phyloP scores from a whole-genome alignment of 53 echinoderm and acorn worm species.

The Mesocentrotus franciscanus region DNA sequence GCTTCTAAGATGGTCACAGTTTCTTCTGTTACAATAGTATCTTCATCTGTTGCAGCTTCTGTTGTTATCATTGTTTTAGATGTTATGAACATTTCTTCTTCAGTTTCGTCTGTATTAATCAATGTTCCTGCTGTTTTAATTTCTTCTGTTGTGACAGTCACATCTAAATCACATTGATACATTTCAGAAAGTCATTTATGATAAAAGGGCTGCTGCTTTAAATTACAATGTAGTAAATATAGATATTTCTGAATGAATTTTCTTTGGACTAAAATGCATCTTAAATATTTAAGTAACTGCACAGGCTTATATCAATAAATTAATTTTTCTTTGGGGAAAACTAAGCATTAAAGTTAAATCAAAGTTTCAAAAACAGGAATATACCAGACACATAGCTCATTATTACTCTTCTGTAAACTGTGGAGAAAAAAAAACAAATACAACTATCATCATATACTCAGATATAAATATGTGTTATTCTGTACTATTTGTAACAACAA shows the following conservation, averaged over 20 bases:
- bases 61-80: background rate
- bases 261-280: background rate
- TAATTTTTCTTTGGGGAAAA: background rate
- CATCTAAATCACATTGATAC: background rate
- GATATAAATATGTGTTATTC: background rate
- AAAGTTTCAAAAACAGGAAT: no score
- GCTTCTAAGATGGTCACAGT: background rate
- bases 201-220: background rate
- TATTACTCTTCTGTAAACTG: no score
- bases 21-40: background rate
- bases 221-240: background rate
- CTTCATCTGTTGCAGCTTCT: background rate
- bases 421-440: no score
- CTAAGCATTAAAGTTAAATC: no score
- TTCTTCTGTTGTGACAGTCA: background rate
- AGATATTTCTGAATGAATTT: background rate
- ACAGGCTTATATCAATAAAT: background rate
- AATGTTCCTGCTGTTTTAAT: no score
- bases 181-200: background rate
- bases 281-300: background rate
- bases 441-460: background rate
- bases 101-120: background rate
- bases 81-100: background rate
- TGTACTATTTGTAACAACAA: background rate
- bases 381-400: no score